Percentiles rank a stretch among this genome's conserved stretches.
Evolutionary conservation across 92 coral and sea anemone species (phyloP).

Genomic region (Galaxea fascicularis): DNA sequence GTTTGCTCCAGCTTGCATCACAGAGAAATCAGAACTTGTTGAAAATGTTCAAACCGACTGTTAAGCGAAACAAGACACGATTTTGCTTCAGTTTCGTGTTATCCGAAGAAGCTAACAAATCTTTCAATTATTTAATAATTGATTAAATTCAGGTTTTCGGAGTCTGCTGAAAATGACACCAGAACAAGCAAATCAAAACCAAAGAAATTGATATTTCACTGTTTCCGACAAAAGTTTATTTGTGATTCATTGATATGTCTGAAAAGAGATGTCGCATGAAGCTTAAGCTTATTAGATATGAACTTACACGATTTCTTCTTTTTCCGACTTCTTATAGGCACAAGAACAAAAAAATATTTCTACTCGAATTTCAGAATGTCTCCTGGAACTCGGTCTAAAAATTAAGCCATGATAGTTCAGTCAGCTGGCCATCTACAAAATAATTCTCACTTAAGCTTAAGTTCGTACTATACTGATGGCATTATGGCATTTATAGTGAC

Average conservation of each 20-base stretch:
- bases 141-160: neutral
- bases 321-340: neutral
- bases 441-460: neutral
- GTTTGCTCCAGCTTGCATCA: too few relatives aligned
- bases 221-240: neutral
- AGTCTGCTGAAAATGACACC: neutral
- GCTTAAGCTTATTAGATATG: too few relatives aligned
- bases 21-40: neutral
- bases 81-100: neutral
- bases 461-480: too few relatives aligned
- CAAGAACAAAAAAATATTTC: neutral
- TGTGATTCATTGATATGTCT: too few relatives aligned
- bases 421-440: neutral
- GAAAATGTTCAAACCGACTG: neutral
- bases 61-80: neutral
- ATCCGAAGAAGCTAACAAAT: neutral
- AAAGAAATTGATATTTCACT: neutral
- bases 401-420: too few relatives aligned
- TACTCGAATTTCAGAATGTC: neutral
- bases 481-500: neutral
- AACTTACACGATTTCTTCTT: neutral
- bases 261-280: too few relatives aligned
- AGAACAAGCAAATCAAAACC: neutral
- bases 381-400: neutral
- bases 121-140: conserved; percentile 26